These are phyloP conservation scores for Omphaloscelis lunosa DNA, from an alignment of 2,888 invertebrate genomes.

Conservation along the genomic window DNA sequence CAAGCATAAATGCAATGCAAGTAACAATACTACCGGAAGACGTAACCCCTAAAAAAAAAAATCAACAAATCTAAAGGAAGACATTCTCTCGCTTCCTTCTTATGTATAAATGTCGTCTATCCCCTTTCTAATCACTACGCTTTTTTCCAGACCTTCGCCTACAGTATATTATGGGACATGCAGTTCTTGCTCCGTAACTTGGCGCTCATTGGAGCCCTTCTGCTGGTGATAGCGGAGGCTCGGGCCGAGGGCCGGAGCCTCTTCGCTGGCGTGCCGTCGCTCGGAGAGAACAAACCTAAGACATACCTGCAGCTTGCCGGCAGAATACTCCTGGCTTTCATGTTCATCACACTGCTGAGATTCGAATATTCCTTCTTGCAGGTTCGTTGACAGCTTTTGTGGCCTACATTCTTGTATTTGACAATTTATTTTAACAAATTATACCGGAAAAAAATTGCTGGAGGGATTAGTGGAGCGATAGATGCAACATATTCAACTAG, in stretches of 20 bases:
- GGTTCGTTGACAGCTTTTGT: slow-evolving; percentile 84
- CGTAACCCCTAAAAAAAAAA: too few relatives aligned
- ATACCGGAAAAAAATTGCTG: too few relatives aligned
- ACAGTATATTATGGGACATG: slow-evolving; percentile 99
- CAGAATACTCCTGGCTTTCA: slow-evolving; percentile 98
- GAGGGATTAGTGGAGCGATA: too few relatives aligned
- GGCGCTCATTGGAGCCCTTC: slow-evolving; percentile 98
- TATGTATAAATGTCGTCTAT: neutral
- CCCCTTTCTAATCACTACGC: neutral
- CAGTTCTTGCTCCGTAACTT: slow-evolving; percentile 99
- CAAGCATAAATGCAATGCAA: too few relatives aligned
- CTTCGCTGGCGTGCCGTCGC: slow-evolving; percentile 98
- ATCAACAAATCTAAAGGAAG: neutral
- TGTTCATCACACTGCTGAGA: slow-evolving; percentile 99
- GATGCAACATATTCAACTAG: too few relatives aligned
- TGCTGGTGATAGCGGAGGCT: slow-evolving; percentile 98
- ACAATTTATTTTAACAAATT: too few relatives aligned
- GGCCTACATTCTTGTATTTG: too few relatives aligned
- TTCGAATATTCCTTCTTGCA: slow-evolving; percentile 97
- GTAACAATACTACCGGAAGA: too few relatives aligned
- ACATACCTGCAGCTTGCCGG: slow-evolving; percentile 99
- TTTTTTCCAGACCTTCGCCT: slow-evolving; percentile 95
- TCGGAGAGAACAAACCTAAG: slow-evolving; percentile 99
- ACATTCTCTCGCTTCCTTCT: neutral
- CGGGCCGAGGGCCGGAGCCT: slow-evolving; percentile 97